Percentiles rank a stretch among this genome's conserved stretches.
Evolutionary conservation across 1,140 invertebrate species (phyloP).

Genomic region (Apolygus lucorum): DNA sequence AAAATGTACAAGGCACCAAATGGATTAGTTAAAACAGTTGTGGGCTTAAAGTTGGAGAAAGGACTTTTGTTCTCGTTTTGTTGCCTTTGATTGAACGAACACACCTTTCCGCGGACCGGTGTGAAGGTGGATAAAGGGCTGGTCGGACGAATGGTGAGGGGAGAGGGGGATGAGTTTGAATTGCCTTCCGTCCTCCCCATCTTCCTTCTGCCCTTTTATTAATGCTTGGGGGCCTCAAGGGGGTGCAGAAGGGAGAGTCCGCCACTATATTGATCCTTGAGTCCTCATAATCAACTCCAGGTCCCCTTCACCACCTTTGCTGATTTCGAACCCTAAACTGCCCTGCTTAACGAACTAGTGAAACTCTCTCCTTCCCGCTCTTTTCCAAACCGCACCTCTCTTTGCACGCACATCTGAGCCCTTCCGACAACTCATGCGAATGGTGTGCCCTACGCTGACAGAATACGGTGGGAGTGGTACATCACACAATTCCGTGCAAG

Average conservation of each 20-base stretch:
- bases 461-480: no score
- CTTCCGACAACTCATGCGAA: no score
- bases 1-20: neutral
- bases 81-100: neutral
- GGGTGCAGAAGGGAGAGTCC: neutral
- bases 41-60: no score
- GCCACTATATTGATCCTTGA: neutral
- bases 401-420: no score
- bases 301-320: no score
- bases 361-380: no score
- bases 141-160: neutral
- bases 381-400: no score
- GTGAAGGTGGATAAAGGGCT: neutral
- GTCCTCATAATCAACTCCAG: neutral
- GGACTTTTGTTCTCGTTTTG: neutral
- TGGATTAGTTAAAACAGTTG: neutral
- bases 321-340: no score
- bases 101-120: neutral
- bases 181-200: neutral
- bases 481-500: no score
- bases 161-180: neutral
- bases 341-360: no score
- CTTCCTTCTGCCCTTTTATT: neutral
- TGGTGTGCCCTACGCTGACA: no score
- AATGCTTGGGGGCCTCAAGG: neutral